Evolutionary conservation across 2,113 vertebrate genomes (phyloP).

Genomic region (Oncorhynchus masou): DNA sequence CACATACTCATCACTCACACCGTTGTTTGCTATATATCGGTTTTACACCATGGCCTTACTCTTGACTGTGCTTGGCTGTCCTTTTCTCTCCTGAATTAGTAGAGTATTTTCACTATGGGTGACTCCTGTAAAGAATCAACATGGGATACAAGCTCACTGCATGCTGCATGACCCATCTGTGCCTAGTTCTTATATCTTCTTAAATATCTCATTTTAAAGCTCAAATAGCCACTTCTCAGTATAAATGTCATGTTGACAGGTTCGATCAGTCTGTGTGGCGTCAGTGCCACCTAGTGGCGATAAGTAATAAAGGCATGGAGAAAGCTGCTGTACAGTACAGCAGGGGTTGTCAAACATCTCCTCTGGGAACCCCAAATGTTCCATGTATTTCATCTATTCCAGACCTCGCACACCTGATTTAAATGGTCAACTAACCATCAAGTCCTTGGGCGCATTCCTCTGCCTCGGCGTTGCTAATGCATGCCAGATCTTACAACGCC

Average conservation of each 20-base stretch:
- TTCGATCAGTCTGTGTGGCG: background rate
- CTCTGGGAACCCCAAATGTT: too few species aligned
- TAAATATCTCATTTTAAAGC: background rate
- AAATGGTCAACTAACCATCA: too few species aligned
- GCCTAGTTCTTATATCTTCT: background rate
- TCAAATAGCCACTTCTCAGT: background rate
- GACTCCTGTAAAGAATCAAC: background rate
- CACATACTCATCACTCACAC: background rate
- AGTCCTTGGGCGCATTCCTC: too few species aligned
- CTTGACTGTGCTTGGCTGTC: background rate
- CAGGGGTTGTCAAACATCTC: too few species aligned
- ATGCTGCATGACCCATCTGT: background rate
- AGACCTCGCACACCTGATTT: too few species aligned
- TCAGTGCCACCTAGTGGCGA: background rate
- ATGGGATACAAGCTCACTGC: background rate
- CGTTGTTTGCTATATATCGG: background rate
- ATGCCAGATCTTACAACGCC: too few species aligned
- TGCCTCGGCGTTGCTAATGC: too few species aligned
- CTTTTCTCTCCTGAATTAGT: background rate
- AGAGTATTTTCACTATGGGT: background rate
- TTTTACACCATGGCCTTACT: background rate
- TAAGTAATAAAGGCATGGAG: background rate
- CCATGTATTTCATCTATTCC: too few species aligned
- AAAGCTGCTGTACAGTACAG: background rate
- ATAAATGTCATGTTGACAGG: background rate